Evolutionary conservation across 2,797 vertebrate species (phyloP).

Genomic region (Centroberyx gerrardi): DNA sequence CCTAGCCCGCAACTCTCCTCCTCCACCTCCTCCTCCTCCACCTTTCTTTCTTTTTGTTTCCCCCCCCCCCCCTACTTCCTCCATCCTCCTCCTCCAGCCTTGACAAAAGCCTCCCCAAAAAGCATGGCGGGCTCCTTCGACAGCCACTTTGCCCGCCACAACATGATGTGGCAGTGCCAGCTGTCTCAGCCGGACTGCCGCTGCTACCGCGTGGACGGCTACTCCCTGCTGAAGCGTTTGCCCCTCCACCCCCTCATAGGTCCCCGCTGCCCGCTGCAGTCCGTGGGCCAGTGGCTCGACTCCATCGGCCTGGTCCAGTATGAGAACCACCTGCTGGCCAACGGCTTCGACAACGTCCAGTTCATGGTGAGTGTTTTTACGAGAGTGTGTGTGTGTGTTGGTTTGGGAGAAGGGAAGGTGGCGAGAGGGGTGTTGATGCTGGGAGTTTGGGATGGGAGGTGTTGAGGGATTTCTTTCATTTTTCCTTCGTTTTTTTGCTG

Average conservation of each 20-base stretch:
- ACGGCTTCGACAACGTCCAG: slow-evolving; percentile 98
- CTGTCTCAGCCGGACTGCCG: slow-evolving; percentile 98
- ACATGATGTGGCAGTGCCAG: slow-evolving; percentile 99
- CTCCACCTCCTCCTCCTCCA: slow-evolving; percentile 13
- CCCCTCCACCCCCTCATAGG: slow-evolving; percentile 99
- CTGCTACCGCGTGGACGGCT: slow-evolving; percentile 98
- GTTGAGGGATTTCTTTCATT: neutral
- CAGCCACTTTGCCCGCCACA: slow-evolving; percentile 95
- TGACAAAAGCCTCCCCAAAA: slow-evolving; percentile 78
- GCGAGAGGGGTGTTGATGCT: neutral
- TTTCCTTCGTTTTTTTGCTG: neutral
- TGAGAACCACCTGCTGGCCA: slow-evolving; percentile 99
- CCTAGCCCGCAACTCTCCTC: slow-evolving; percentile 46
- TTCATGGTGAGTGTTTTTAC: slow-evolving; percentile 93
- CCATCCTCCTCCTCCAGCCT: slow-evolving; percentile 62
- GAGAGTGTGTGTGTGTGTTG: slow-evolving; percentile 11
- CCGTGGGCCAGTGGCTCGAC: slow-evolving; percentile 98
- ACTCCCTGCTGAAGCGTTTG: slow-evolving; percentile 98
- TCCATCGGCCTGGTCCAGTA: slow-evolving; percentile 99
- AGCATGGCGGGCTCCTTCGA: slow-evolving; percentile 99
- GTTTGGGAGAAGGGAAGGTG: neutral
- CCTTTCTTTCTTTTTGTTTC: slow-evolving; percentile 1
- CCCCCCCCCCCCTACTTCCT: neutral
- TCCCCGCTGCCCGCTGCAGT: slow-evolving; percentile 97
- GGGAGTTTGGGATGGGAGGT: neutral